Evolutionary conservation across 2,888 invertebrate species (phyloP), one percentile per base, ranked within the genome.

Genomic region (Hartigia nigra): DNA sequence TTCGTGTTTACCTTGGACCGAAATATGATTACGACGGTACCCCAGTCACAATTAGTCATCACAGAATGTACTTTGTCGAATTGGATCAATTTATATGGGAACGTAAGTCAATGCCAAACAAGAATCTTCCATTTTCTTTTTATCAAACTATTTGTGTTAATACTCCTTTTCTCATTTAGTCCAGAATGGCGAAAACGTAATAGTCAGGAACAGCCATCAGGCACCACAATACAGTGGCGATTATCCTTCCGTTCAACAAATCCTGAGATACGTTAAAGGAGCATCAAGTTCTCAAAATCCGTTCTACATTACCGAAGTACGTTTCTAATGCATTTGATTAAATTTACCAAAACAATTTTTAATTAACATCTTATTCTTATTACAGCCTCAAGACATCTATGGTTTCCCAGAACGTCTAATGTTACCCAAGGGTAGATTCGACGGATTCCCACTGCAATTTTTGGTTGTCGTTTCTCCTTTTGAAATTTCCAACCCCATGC

Each of bases 131-230:
- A 82, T 89, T 23, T 89, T 86, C 85, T 78, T 90, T 31, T 87
- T 87, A 39, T 88, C 89, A 74, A 87, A 12, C 14, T 31, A 9
- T 31, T 72, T 23, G 12, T 36, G 35, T 31, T 4, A 39, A 80
- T 76, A 70, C n/a, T 69, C 78, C n/a, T 35, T 75, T 69, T 76
- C 75, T 74, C 72, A 72, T 83, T 69, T 83, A 91, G 91, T 97
- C 80, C 92, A 92, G 70, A 92, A 93, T 84, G 96, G 96, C 74
- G 93, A 94, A 88, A 96, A 96, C 90, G 91, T 92, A 12, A 94
- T 97, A 84, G 92, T 94, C 70, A 95, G 96, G 84, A 94, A 94
- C 90, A 96, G 96, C 23, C 91, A 93, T n/a, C 95, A 96, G 75
- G 86, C 91, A n/a, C 85, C 90, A 74, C 84, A 84, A 78, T 87